These are phyloP conservation scores for Julus scandinavius DNA, from an alignment of 2,888 invertebrate species.

Conservation along the genomic window DNA sequence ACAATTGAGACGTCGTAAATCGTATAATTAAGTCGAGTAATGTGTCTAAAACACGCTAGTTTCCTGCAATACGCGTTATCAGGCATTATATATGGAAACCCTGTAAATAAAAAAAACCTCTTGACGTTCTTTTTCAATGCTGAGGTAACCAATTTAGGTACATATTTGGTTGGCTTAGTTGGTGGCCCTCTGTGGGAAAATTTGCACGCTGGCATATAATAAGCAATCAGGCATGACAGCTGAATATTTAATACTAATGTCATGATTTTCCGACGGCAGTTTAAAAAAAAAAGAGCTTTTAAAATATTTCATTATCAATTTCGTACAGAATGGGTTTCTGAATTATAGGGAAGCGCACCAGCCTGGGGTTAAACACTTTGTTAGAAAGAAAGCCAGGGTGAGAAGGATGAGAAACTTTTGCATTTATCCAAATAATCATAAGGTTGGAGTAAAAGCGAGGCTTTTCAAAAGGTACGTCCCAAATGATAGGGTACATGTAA, in stretches of 20 bases:
- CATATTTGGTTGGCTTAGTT: background rate
- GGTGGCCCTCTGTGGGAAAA: background rate
- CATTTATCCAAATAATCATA: slow-evolving; percentile 1
- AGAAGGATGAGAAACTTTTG: background rate
- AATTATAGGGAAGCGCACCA: background rate
- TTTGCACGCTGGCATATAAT: background rate
- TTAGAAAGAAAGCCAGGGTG: background rate
- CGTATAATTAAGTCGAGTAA: background rate
- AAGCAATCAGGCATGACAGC: background rate
- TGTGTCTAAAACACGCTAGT: background rate
- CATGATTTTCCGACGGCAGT: background rate
- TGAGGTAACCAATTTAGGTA: background rate
- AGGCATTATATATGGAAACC: background rate
- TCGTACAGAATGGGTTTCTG: background rate
- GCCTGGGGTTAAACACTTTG: background rate
- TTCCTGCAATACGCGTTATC: background rate
- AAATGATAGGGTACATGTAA: background rate
- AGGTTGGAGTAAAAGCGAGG: background rate
- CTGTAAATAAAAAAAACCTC: background rate
- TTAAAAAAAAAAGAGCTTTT: background rate
- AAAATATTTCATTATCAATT: background rate
- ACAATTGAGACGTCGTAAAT: background rate
- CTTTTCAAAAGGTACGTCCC: background rate
- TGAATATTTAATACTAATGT: background rate
- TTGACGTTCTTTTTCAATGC: background rate